phyloP scores from a whole-genome alignment of 2,113 vertebrate species.

The Nerophis lumbriciformis region DNA sequence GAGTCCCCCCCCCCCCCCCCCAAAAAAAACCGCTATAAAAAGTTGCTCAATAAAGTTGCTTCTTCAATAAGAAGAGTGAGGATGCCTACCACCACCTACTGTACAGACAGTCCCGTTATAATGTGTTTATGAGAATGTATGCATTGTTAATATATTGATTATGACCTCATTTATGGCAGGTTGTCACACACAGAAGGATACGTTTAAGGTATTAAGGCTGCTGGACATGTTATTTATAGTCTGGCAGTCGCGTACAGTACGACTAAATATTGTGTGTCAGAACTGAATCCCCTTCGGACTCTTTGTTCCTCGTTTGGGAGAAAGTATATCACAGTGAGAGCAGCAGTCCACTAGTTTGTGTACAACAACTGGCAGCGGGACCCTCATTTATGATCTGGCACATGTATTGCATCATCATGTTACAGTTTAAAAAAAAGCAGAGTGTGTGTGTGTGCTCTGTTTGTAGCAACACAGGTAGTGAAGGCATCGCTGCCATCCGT shows the following conservation, averaged over 20 bases:
- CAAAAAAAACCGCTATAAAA: too few relatives aligned
- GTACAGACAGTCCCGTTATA: too few relatives aligned
- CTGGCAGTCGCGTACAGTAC: not conserved
- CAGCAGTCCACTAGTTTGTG: slow-evolving; percentile 42
- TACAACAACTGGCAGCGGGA: slow-evolving; percentile 54
- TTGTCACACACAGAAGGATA: too few relatives aligned
- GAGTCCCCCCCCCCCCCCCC: too few relatives aligned
- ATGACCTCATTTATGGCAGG: too few relatives aligned
- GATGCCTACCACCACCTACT: too few relatives aligned
- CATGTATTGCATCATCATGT: slow-evolving; percentile 37
- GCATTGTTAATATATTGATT: too few relatives aligned
- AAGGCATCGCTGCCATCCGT: slow-evolving; percentile 41
- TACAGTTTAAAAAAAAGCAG: slow-evolving; percentile 38
- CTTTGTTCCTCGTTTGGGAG: not conserved
- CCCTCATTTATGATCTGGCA: slow-evolving; percentile 61
- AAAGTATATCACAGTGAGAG: slow-evolving; percentile 24
- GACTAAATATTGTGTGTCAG: not conserved
- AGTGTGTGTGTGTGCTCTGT: slow-evolving; percentile 44
- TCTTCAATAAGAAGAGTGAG: too few relatives aligned
- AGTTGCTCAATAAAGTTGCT: too few relatives aligned
- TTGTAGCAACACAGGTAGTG: slow-evolving; percentile 52
- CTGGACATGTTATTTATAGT: not conserved
- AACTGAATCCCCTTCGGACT: not conserved
- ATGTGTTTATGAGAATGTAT: too few relatives aligned
- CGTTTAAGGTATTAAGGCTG: too few relatives aligned